Evolutionary conservation across 2,113 vertebrate species (phyloP).

Genomic region (Bettongia penicillata): DNA sequence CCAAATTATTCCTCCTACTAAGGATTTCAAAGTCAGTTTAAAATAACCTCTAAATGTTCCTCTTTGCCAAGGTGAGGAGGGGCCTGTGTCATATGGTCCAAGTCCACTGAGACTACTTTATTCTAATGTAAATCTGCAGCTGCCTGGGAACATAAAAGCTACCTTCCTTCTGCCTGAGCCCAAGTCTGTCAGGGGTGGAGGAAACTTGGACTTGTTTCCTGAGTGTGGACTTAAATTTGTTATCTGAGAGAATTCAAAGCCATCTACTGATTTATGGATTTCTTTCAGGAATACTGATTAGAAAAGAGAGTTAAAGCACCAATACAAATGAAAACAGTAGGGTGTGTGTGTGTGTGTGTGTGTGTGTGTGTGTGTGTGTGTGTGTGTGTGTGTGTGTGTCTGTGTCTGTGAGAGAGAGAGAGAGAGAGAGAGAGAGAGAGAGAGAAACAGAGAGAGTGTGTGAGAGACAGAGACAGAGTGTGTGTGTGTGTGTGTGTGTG

Average conservation of each 20-base stretch:
- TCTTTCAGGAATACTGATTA: slow-evolving; percentile 9
- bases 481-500: no score
- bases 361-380: no score
- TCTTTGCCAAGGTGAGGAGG: slow-evolving; percentile 39
- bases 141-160: not conserved
- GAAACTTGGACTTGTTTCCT: not conserved
- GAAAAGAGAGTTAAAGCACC: not conserved
- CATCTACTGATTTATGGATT: not conserved
- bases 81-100: not conserved
- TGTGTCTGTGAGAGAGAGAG: no score
- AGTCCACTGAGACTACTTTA: slow-evolving; percentile 4
- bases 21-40: slow-evolving; percentile 57
- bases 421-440: no score
- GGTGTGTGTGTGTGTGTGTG: no score
- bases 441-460: no score
- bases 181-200: not conserved
- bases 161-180: not conserved
- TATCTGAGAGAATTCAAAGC: slow-evolving; percentile 19
- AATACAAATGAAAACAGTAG: not conserved
- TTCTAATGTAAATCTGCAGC: slow-evolving; percentile 27
- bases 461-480: no score
- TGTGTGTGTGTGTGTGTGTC: no score
- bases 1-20: slow-evolving; percentile 43
- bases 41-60: slow-evolving; percentile 26
- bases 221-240: not conserved